These are phyloP conservation scores for Stenurella melanura DNA, from an alignment of 2,888 invertebrate genomes.

Conservation along the genomic window DNA sequence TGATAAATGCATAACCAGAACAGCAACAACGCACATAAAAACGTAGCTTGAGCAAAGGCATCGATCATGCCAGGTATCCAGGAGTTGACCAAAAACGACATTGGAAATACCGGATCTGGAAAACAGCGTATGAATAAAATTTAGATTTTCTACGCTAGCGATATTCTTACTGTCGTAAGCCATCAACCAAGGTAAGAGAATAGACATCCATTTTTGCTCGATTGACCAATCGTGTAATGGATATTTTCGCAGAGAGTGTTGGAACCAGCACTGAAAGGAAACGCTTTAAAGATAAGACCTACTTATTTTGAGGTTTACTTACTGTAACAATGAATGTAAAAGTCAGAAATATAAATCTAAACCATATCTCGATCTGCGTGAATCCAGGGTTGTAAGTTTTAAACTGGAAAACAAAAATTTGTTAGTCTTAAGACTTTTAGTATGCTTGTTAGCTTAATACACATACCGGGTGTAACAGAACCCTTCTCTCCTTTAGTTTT, in stretches of 20 bases:
- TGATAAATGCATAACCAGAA: constrained; percentile 98
- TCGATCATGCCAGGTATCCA: constrained; percentile 95
- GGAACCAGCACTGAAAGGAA: constrained; percentile 91
- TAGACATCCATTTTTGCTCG: constrained; percentile 97
- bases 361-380: constrained; percentile 98
- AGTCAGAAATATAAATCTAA: constrained; percentile 93
- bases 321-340: constrained; percentile 91
- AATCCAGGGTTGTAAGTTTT: constrained; percentile 97
- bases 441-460: too few relatives aligned
- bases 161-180: constrained; percentile 90
- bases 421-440: too few relatives aligned
- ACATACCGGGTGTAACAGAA: too few relatives aligned
- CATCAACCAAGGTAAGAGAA: constrained; percentile 89
- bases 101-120: constrained; percentile 94
- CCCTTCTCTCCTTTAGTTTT: too few relatives aligned
- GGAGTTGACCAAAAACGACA: constrained; percentile 91
- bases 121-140: constrained; percentile 49
- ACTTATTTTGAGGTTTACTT: constrained; percentile 72
- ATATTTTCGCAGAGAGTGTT: constrained; percentile 90
- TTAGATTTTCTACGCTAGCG: constrained; percentile 5
- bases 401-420: constrained; percentile 80
- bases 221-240: constrained; percentile 96
- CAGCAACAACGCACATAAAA: constrained; percentile 89
- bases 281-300: background rate
- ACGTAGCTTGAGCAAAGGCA: constrained; percentile 91